Base-by-base conservation (phyloP, 2,888 invertebrate species). In the Hemithea aestivaria region DNA sequence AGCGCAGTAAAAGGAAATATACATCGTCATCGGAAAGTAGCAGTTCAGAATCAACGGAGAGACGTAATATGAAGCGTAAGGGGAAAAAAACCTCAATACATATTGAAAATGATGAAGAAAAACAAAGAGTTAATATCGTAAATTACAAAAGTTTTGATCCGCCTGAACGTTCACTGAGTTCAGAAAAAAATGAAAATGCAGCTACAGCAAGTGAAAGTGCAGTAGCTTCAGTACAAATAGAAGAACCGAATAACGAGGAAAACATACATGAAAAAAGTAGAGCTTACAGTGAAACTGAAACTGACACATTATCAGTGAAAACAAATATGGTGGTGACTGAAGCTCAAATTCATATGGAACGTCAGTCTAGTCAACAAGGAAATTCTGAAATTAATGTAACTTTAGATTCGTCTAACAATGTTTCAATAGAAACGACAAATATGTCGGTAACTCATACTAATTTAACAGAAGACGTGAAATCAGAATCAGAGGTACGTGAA, bases 271-370 rank as follows among this genome's bases (percentile, higher is more conserved):
- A 55, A 20, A 84, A 77, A 62, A 67, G 57, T 47, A 73, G 71
- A 56, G 62, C 66, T 10, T 71, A 68, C 6, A 88, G 84, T 68
- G 87, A 81, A 69, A 88, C 75, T 32, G 88, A 87, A 66, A 85
- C 83, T 1, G 87, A 87, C 47, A 84, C 82, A 4, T 50, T 82
- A 40, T 87, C 87, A 11, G 71, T 87, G 3, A 82, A 88, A 62
- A 83, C 87, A 2, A 88, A 85, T 47, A 84, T 83, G 77, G 71
- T 88, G 27, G 76, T 81, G 31, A 88, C 88, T 6, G 88, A 88
- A 76, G 88, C 88, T 11, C 84, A 87, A 70, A 82, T 88, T 46
- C 88, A 88, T 40, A 80, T 85, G 72, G 81, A 88, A 57, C 74
- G 81, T 35, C 76, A 85, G 49, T 73, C 76, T 6, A 75, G 70